phyloP scores from a whole-genome alignment of 2,797 vertebrate genomes.

The Chaunax sp. region DNA sequence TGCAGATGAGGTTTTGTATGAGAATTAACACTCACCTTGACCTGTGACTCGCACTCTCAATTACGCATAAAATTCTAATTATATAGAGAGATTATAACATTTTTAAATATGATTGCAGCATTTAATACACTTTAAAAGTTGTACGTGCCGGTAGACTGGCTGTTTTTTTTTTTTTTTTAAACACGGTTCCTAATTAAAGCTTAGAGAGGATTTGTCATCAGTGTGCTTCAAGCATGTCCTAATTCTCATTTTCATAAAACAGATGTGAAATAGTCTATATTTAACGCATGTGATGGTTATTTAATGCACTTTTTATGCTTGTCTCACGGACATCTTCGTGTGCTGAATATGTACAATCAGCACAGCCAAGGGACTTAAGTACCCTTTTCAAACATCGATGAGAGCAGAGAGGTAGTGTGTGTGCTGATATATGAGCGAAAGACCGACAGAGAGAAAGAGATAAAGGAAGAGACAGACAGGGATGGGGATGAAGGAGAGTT shows the following conservation, averaged over 20 bases:
- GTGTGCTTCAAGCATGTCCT: slow-evolving; percentile 85
- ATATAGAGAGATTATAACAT: slow-evolving; percentile 86
- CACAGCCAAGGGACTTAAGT: slow-evolving; percentile 53
- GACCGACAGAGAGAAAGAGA: slow-evolving; percentile 40
- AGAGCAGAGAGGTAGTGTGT: slow-evolving; percentile 25
- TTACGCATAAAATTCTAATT: slow-evolving; percentile 88
- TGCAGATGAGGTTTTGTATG: slow-evolving; percentile 76
- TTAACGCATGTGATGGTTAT: slow-evolving; percentile 79
- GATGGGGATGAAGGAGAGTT: slow-evolving; percentile 67
- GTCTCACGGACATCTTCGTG: slow-evolving; percentile 62
- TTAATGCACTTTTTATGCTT: slow-evolving; percentile 65
- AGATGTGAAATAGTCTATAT: slow-evolving; percentile 84
- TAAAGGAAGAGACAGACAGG: slow-evolving; percentile 47
- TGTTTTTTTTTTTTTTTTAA: slow-evolving; percentile 71
- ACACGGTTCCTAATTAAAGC: slow-evolving; percentile 87
- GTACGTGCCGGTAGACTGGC: slow-evolving; percentile 78
- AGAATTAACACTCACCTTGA: slow-evolving; percentile 87
- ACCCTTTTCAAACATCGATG: slow-evolving; percentile 61
- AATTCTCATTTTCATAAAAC: slow-evolving; percentile 88
- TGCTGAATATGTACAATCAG: slow-evolving; percentile 50
- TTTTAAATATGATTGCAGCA: slow-evolving; percentile 88
- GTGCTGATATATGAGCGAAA: slow-evolving; percentile 46
- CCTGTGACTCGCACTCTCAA: slow-evolving; percentile 82
- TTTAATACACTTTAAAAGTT: slow-evolving; percentile 91
- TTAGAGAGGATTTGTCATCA: slow-evolving; percentile 86